Conservation (phyloP, 2,888 invertebrate species). For the Limnephilus marmoratus region DNA sequence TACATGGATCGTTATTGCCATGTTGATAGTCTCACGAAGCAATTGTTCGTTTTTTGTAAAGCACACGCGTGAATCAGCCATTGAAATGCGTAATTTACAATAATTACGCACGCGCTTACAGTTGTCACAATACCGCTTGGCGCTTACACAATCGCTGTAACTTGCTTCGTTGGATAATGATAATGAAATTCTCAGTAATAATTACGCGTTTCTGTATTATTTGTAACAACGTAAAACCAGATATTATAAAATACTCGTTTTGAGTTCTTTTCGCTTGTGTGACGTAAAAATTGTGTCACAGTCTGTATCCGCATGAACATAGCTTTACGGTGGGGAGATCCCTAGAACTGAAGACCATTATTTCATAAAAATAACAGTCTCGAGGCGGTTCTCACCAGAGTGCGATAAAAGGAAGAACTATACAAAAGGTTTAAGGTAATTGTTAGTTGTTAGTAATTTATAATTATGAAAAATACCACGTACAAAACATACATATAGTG, state of each 20-base stretch:
- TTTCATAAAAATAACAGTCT: background rate
- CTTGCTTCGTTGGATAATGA: background rate
- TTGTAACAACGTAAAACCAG: background rate
- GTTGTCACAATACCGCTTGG: background rate
- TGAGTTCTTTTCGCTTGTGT: background rate
- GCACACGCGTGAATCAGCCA: background rate
- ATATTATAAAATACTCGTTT: background rate
- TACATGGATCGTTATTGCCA: background rate
- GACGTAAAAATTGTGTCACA: background rate
- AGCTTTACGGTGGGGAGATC: background rate
- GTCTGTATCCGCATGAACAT: background rate
- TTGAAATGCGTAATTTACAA: background rate
- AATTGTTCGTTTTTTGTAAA: background rate
- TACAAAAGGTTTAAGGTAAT: no score
- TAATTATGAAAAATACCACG: no score
- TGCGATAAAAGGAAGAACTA: background rate
- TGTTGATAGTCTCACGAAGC: background rate
- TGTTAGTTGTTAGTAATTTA: no score
- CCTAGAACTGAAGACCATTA: background rate
- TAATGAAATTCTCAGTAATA: background rate
- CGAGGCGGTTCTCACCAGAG: background rate
- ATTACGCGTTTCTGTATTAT: background rate
- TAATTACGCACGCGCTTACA: background rate
- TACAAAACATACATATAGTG: no score
- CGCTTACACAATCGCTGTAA: background rate